Evolutionary conservation across 2,113 vertebrate genomes (phyloP).

Genomic region (Campylorhamphus procurvoides): DNA sequence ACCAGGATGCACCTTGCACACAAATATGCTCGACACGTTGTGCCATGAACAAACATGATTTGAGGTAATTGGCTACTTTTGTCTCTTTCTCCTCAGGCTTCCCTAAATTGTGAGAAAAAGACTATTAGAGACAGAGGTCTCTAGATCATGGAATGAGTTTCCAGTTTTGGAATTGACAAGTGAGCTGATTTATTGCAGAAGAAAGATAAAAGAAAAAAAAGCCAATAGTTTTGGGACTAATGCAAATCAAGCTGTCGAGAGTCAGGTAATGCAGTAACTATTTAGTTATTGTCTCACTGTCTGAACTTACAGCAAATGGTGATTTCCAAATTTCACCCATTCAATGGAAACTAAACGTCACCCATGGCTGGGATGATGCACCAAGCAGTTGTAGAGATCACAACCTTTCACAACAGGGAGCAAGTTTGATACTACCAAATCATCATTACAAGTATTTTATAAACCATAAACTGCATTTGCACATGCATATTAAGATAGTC

Average conservation of each 20-base stretch:
- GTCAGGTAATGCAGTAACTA: neutral
- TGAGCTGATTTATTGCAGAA: neutral
- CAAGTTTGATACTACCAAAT: neutral
- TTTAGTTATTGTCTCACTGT: accelerated
- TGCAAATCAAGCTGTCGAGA: neutral
- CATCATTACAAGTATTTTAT: neutral
- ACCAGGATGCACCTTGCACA: neutral
- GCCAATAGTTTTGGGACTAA: neutral
- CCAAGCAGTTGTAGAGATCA: neutral
- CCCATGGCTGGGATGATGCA: neutral
- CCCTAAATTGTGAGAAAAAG: neutral
- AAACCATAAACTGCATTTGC: neutral
- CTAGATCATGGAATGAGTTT: neutral
- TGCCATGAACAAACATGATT: neutral
- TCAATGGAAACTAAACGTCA: neutral
- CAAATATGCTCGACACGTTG: neutral
- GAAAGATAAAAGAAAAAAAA: neutral
- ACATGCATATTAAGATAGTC: neutral
- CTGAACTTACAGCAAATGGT: neutral
- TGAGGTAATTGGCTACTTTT: neutral
- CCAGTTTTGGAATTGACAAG: neutral
- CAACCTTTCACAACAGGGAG: neutral
- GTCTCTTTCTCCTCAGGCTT: neutral
- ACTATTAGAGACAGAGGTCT: neutral
- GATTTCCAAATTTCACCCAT: neutral